Evolutionary conservation across 2,888 invertebrate genomes (phyloP).

Genomic region (Corbicula japonica): DNA sequence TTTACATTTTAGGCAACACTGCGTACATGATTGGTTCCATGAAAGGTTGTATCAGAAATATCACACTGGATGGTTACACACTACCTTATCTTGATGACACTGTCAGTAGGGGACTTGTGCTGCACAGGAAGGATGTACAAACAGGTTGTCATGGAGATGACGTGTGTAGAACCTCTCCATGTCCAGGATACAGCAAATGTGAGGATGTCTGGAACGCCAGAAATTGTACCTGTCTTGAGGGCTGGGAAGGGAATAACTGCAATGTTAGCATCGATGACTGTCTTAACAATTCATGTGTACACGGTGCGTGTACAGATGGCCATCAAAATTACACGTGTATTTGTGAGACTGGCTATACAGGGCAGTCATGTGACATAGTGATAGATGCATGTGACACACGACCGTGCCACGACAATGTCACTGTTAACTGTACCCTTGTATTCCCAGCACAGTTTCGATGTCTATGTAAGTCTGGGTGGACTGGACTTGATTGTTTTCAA

Average conservation of each 20-base stretch:
- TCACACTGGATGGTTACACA: slow-evolving; percentile 74
- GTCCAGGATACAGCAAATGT: slow-evolving; percentile 79
- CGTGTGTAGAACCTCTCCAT: slow-evolving; percentile 76
- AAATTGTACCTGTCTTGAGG: slow-evolving; percentile 78
- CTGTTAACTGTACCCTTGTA: slow-evolving; percentile 68
- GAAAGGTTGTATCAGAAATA: slow-evolving; percentile 80
- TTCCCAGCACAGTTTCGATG: slow-evolving; percentile 75
- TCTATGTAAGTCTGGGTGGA: slow-evolving; percentile 78
- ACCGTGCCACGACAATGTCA: slow-evolving; percentile 74
- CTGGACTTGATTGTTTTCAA: slow-evolving; percentile 73
- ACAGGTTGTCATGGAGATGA: slow-evolving; percentile 78
- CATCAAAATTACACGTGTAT: slow-evolving; percentile 74
- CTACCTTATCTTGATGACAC: slow-evolving; percentile 58
- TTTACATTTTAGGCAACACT: slow-evolving; percentile 72
- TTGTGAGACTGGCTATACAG: slow-evolving; percentile 73
- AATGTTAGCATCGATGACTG: slow-evolving; percentile 78
- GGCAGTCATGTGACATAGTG: slow-evolving; percentile 72
- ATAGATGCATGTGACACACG: slow-evolving; percentile 71
- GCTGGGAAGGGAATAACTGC: slow-evolving; percentile 81
- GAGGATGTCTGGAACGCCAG: slow-evolving; percentile 79
- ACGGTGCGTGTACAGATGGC: slow-evolving; percentile 76
- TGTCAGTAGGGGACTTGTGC: slow-evolving; percentile 45
- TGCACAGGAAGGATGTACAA: slow-evolving; percentile 56
- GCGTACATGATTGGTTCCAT: slow-evolving; percentile 73
- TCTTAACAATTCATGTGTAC: slow-evolving; percentile 64